These are phyloP conservation scores for Lapara coniferarum DNA, from an alignment of 2,888 invertebrate genomes.

Conservation along the genomic window DNA sequence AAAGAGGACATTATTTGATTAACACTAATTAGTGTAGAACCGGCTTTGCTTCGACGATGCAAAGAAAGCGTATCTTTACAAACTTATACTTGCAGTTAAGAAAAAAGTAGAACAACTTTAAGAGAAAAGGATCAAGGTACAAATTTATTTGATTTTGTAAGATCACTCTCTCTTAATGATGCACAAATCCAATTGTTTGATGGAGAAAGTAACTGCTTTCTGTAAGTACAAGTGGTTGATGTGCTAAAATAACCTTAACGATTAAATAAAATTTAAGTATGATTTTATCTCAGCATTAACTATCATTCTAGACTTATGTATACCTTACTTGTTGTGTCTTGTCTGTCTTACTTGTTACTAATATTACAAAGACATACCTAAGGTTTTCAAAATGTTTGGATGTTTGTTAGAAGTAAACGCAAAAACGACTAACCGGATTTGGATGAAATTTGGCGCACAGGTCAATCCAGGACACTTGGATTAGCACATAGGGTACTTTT, in stretches of 20 bases:
- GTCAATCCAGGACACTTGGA: too few relatives aligned
- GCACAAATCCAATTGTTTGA: slow-evolving; percentile 52
- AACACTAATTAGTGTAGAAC: slow-evolving; percentile 79
- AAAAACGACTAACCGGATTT: too few relatives aligned
- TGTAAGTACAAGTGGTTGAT: slow-evolving; percentile 37
- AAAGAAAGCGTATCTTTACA: slow-evolving; percentile 57
- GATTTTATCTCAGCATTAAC: neutral
- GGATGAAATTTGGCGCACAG: too few relatives aligned
- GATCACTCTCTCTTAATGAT: slow-evolving; percentile 32
- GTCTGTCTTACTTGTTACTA: too few relatives aligned
- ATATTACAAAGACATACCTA: too few relatives aligned
- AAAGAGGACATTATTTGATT: slow-evolving; percentile 79
- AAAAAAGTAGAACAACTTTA: slow-evolving; percentile 36
- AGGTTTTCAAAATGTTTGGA: too few relatives aligned
- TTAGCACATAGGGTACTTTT: too few relatives aligned
- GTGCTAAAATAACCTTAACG: slow-evolving; percentile 21
- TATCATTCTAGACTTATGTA: neutral
- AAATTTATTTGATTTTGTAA: slow-evolving; percentile 31
- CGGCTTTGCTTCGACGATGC: slow-evolving; percentile 63
- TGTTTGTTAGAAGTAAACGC: too few relatives aligned
- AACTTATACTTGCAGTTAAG: neutral
- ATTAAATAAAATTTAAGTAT: neutral
- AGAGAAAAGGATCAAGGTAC: slow-evolving; percentile 35
- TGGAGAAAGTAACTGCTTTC: slow-evolving; percentile 69
- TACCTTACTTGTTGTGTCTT: too few relatives aligned